Conservation (phyloP, 2,888 invertebrate genomes). For the Ptychoptera albimana region DNA sequence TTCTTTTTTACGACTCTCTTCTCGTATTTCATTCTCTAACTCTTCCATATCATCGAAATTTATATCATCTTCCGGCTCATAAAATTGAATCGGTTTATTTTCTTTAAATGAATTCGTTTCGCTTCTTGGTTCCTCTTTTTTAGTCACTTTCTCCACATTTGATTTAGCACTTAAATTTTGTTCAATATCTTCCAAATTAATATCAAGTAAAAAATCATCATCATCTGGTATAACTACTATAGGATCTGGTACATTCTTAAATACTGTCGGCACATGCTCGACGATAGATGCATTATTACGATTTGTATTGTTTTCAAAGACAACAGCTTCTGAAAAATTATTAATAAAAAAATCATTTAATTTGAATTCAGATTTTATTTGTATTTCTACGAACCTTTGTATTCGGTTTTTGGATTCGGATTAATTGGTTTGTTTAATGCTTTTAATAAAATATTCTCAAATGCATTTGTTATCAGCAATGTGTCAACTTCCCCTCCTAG, state of each 20-base stretch:
- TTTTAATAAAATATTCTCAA: constrained; percentile 38
- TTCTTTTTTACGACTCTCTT: not conserved
- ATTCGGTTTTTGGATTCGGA: constrained; percentile 14
- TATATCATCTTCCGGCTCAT: constrained; percentile 5
- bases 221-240: not conserved
- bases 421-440: constrained; percentile 32
- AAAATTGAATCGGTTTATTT: not conserved
- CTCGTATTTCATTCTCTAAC: constrained; percentile 3
- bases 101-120: not conserved
- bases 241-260: not conserved
- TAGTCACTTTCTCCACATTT: not conserved
- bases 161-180: not conserved
- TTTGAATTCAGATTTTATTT: not conserved
- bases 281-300: not conserved
- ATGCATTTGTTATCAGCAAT: constrained; percentile 32
- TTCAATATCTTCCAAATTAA: constrained; percentile 4
- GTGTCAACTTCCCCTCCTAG: constrained; percentile 47
- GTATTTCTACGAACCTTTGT: not conserved
- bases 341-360: not conserved
- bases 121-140: not conserved
- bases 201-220: constrained; percentile 1
- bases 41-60: constrained; percentile 4
- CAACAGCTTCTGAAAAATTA: not conserved
- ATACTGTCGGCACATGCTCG: too few relatives aligned
- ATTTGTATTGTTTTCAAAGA: not conserved